Base-by-base conservation (phyloP, 2,888 invertebrate genomes). In the Clunio marinus region DNA sequence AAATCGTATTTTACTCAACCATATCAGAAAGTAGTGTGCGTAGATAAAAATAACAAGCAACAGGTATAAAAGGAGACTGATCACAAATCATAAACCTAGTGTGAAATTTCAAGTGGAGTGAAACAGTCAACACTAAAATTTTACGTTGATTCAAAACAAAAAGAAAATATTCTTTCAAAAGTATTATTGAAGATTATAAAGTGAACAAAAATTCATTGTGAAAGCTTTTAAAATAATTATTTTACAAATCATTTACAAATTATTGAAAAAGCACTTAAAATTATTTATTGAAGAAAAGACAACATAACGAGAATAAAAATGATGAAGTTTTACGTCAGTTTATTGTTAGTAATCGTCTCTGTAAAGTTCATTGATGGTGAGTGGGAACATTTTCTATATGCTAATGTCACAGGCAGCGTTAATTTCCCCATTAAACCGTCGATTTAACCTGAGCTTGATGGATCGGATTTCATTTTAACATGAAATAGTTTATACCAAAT, bases 61-160 rank as follows among this genome's bases (percentile, higher is more conserved):
- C 63, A 65, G 63, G 63, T 65, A 65, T 65, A 65, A 20, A 65
- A 65, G 46, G 15, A 46, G 27, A 24, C 45, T 15, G 63, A 65
- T 65, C 63, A 28, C 24, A 65, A 15, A n/a, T 22, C 45, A 51
- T 46, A 15, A 20, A 20, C 46, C 28, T 65, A 65, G 63, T 65
- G 63, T 65, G 27, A 17, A 46, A 65, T 13, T 17, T 20, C 27
- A 27, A 24, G 25, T 45, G 17, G 41, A 17, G 27, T 24, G 25
- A n/a, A 8, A 10, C 25, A 58, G 13, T 51, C 17, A 10, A 8
- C 22, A 17, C 20, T 8, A 51, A 17, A 4, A 27, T 2, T 17
- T n/a, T n/a, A n/a, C n/a, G n/a, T n/a, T n/a, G n/a, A n/a, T n/a
- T n/a, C n/a, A n/a, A n/a, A n/a, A n/a, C n/a, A n/a, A n/a, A n/a